These are phyloP conservation scores for Bombyx mandarina DNA, from an alignment of 1,140 invertebrate genomes.

Conservation along the genomic window DNA sequence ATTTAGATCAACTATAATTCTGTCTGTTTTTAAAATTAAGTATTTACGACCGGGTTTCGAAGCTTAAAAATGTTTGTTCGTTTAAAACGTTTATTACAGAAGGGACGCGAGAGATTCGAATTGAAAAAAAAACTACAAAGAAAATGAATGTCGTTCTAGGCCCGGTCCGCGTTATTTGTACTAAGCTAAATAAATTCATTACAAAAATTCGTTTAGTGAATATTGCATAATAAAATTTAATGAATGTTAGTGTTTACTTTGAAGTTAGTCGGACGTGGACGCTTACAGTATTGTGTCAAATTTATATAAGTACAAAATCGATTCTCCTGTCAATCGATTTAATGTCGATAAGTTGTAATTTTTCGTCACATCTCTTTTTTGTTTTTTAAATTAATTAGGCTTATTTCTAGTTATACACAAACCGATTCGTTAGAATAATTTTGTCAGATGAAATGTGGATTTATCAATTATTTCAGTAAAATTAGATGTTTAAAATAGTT, in stretches of 20 bases:
- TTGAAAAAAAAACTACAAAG: slow-evolving; percentile 1
- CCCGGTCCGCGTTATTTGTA: slow-evolving; percentile 26
- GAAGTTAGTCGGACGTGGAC: slow-evolving; percentile 9
- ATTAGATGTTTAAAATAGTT: too few relatives aligned
- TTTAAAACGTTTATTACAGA: too few relatives aligned
- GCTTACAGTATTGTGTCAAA: slow-evolving; percentile 9
- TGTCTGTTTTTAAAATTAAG: slow-evolving; percentile 46
- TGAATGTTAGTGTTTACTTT: slow-evolving; percentile 9
- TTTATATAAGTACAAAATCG: too few relatives aligned
- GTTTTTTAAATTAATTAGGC: too few relatives aligned
- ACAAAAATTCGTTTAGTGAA: slow-evolving; percentile 18
- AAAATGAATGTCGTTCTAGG: slow-evolving; percentile 10
- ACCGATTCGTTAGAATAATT: too few relatives aligned
- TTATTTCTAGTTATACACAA: too few relatives aligned
- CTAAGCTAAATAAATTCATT: slow-evolving; percentile 18
- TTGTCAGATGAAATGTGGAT: too few relatives aligned
- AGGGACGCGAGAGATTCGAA: neutral
- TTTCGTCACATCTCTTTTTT: too few relatives aligned
- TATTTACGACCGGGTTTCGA: slow-evolving; percentile 34
- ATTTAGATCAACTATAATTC: slow-evolving; percentile 40
- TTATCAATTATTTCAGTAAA: too few relatives aligned
- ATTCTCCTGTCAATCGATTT: too few relatives aligned
- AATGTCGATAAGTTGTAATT: too few relatives aligned
- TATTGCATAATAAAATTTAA: slow-evolving; percentile 19
- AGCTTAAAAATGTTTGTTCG: neutral